Percentiles rank a stretch among this genome's conserved stretches.
Evolutionary conservation across 2,797 vertebrate species (phyloP).

Genomic region (Gila robusta): DNA sequence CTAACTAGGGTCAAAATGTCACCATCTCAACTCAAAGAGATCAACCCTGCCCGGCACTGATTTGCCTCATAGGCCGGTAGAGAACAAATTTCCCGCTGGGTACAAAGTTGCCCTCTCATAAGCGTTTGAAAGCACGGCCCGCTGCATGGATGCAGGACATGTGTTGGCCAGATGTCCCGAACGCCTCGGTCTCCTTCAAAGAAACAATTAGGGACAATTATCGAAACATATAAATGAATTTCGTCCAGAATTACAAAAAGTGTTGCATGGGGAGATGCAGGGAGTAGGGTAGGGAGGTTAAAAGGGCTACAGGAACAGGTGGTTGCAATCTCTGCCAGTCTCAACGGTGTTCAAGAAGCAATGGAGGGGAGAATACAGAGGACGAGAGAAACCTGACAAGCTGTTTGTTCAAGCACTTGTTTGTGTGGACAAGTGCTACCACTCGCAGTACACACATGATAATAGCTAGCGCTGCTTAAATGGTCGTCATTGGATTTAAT

Average conservation of each 20-base stretch:
- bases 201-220: constrained; percentile 85
- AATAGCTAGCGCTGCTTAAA: constrained; percentile 78
- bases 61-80: constrained; percentile 63
- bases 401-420: constrained; percentile 80
- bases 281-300: constrained; percentile 42
- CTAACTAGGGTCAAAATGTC: constrained; percentile 53
- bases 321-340: constrained; percentile 79
- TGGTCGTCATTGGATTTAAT: constrained; percentile 84
- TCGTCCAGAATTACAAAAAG: constrained; percentile 80
- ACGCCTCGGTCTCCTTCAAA: constrained; percentile 76
- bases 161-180: constrained; percentile 80
- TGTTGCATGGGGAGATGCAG: constrained; percentile 62
- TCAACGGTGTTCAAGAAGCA: constrained; percentile 68
- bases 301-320: constrained; percentile 74
- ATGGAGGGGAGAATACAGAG: constrained; percentile 38
- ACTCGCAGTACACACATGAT: constrained; percentile 46
- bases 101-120: constrained; percentile 69
- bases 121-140: constrained; percentile 6
- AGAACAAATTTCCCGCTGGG: constrained; percentile 72
- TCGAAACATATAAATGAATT: constrained; percentile 84
- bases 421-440: constrained; percentile 74
- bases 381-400: constrained; percentile 59
- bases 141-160: constrained; percentile 62
- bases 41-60: constrained; percentile 22
- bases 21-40: constrained; percentile 59